A percentile compares a stretch with the other conserved stretches of the same genome.
phyloP scores from a whole-genome alignment of 2,797 vertebrate species.

The Sylvia borin region DNA sequence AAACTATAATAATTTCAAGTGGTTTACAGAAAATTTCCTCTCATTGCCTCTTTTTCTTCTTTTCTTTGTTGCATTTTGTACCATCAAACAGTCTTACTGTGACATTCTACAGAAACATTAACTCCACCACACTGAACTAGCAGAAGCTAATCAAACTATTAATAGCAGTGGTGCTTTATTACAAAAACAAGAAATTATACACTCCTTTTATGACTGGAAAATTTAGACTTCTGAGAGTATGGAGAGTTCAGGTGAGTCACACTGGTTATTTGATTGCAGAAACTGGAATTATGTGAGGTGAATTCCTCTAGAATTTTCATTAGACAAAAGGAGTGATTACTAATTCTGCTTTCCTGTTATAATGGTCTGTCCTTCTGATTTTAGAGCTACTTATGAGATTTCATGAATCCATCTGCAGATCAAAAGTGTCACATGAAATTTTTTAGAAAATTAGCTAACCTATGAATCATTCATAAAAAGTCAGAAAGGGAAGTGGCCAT shows the following conservation, averaged over 20 bases:
- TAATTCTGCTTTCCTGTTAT: background rate
- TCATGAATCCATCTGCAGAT: background rate
- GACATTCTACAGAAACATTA: background rate
- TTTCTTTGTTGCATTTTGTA: background rate
- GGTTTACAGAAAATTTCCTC: background rate
- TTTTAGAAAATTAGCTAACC: background rate
- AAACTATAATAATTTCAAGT: background rate
- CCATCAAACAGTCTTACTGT: background rate
- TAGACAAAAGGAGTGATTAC: background rate
- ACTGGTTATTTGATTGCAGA: background rate
- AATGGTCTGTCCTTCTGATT: background rate
- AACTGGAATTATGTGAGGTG: background rate
- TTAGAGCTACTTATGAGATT: background rate
- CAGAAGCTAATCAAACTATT: background rate
- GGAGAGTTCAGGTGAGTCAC: background rate
- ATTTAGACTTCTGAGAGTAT: background rate
- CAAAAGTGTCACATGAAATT: background rate
- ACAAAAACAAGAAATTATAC: background rate
- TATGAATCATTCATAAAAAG: background rate
- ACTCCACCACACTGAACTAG: background rate
- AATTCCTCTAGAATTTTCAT: background rate
- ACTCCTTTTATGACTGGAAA: background rate
- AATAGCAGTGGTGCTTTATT: background rate
- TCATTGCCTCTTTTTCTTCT: background rate
- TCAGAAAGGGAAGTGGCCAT: background rate